Conservation (phyloP, 1,140 invertebrate species). For the Thaumatotibia leucotreta region DNA sequence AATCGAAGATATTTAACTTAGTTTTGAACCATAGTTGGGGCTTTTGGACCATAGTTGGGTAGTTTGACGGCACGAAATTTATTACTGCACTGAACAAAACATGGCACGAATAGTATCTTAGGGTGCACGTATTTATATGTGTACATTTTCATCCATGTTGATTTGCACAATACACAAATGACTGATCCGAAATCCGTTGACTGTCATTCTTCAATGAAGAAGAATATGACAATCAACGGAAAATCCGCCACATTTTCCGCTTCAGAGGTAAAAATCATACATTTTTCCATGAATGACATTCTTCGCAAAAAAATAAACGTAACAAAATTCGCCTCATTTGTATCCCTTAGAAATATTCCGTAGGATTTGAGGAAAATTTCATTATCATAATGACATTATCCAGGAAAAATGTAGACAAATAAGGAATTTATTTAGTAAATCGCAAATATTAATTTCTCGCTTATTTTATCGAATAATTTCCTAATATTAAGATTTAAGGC, state of each 20-base stretch:
- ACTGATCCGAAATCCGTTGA: too few relatives aligned
- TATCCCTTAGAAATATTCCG: background rate
- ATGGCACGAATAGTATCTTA: too few relatives aligned
- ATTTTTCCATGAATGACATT: background rate
- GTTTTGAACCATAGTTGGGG: too few relatives aligned
- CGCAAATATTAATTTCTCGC: background rate
- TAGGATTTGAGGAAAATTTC: background rate
- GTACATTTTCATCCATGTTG: too few relatives aligned
- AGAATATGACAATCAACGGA: background rate
- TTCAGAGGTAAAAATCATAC: background rate
- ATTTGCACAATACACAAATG: too few relatives aligned
- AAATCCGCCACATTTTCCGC: background rate
- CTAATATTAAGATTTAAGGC: background rate
- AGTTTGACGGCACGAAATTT: too few relatives aligned
- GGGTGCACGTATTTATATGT: too few relatives aligned
- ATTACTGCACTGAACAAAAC: too few relatives aligned
- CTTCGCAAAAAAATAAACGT: background rate
- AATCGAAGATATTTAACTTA: too few relatives aligned
- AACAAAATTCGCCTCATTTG: background rate
- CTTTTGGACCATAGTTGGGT: too few relatives aligned
- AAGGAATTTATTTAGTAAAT: background rate
- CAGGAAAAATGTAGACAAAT: background rate
- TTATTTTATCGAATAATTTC: background rate
- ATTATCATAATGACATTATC: background rate
- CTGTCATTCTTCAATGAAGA: background rate